Conservation (phyloP, 2,888 invertebrate genomes). For the Lasioglossum zephyrum region DNA sequence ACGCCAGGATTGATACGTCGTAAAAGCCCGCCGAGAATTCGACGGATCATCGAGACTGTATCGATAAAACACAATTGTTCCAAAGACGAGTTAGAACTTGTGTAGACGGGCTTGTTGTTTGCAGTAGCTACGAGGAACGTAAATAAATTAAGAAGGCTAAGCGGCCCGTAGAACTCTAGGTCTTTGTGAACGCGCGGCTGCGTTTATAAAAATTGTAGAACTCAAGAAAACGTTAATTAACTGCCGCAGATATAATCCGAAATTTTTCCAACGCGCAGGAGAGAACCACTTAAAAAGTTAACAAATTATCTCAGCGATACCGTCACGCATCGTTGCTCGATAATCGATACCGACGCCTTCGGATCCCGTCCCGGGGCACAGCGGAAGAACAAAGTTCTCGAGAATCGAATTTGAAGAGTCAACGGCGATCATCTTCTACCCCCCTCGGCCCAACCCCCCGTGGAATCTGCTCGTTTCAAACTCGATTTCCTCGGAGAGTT, state of each 20-base stretch:
- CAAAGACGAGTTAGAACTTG: background rate
- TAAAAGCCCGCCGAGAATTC: conserved; percentile 20
- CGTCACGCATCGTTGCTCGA: background rate
- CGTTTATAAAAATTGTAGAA: background rate
- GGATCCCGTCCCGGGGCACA: background rate
- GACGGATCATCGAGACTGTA: background rate
- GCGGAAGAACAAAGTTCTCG: background rate
- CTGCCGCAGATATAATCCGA: background rate
- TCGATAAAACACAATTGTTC: background rate
- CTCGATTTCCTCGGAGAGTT: conserved; percentile 2
- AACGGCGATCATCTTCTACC: background rate
- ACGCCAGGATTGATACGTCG: conserved; percentile 15
- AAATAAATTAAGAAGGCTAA: background rate
- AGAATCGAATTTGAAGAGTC: background rate
- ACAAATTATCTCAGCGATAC: background rate
- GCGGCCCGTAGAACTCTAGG: background rate
- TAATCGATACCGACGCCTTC: background rate
- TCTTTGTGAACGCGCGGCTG: background rate
- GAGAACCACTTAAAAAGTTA: background rate
- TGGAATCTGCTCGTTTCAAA: background rate
- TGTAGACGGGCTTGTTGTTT: background rate
- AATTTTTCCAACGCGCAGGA: background rate
- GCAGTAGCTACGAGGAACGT: background rate
- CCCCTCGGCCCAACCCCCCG: background rate
- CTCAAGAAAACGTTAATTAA: background rate